Conservation (phyloP, 2,113 vertebrate species). For the Antechinus stuartii region DNA sequence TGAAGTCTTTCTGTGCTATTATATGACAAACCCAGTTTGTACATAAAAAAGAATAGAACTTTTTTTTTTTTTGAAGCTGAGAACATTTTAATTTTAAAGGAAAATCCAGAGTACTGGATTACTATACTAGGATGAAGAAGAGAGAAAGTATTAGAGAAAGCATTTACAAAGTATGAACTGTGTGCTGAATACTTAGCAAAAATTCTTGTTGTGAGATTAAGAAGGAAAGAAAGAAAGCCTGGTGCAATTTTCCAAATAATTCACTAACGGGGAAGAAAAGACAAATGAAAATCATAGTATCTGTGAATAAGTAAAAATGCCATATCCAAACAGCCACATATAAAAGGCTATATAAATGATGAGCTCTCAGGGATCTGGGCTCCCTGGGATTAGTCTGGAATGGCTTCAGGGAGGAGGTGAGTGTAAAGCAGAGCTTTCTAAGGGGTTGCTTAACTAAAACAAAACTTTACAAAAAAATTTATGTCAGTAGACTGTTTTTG, state of each 20-base stretch:
- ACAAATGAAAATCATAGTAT: conserved; percentile 8
- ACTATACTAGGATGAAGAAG: not conserved
- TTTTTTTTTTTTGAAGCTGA: conserved; percentile 15
- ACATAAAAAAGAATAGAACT: conserved; percentile 1
- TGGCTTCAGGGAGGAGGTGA: conserved; percentile 69
- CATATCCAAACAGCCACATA: conserved; percentile 36
- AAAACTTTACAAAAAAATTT: conserved; percentile 56
- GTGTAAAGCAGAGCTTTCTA: conserved; percentile 52
- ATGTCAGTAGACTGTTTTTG: not conserved
- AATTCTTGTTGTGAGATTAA: not conserved
- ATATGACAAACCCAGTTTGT: not conserved
- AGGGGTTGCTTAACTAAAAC: conserved; percentile 61
- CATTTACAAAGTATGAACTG: not conserved
- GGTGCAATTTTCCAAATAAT: conserved; percentile 13
- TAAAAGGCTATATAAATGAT: conserved; percentile 17
- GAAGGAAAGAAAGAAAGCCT: conserved; percentile 16
- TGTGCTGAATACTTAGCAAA: not conserved
- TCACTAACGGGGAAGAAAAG: conserved; percentile 37
- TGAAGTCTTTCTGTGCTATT: conserved; percentile 24
- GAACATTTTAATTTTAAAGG: conserved; percentile 5
- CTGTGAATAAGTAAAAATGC: conserved; percentile 41
- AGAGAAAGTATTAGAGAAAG: conserved; percentile 14
- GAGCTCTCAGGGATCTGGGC: conserved; percentile 40
- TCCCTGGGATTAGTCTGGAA: conserved; percentile 67
- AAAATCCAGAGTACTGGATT: conserved; percentile 1